Evolutionary conservation across 2,797 vertebrate species (phyloP).

Genomic region (Danio aesculapii): DNA sequence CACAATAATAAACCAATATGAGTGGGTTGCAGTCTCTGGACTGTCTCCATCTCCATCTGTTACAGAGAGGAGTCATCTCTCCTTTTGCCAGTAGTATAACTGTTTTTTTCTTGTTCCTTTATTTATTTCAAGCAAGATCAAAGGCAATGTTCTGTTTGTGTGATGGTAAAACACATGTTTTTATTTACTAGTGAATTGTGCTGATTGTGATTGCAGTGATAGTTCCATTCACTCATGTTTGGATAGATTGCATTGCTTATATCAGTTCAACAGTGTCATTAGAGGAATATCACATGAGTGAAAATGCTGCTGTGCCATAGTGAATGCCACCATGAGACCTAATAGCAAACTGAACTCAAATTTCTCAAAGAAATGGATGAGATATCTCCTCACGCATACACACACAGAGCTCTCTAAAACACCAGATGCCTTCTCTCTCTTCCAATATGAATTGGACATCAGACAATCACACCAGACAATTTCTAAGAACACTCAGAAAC

Average conservation of each 20-base stretch:
- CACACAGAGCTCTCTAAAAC: not conserved
- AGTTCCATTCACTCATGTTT: conserved; percentile 12
- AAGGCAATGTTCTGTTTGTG: not conserved
- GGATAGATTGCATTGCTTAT: not conserved
- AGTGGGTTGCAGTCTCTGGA: not conserved
- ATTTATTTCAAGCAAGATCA: not conserved
- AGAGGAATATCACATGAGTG: not conserved
- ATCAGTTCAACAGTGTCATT: not conserved
- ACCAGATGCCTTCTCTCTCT: not conserved
- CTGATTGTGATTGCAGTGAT: not conserved
- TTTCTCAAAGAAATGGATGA: not conserved
- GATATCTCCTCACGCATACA: not conserved
- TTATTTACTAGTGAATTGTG: not conserved
- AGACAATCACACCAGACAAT: conserved; percentile 3
- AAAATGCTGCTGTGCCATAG: not conserved
- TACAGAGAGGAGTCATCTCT: not conserved
- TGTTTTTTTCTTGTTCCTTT: not conserved
- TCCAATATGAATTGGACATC: conserved; percentile 1
- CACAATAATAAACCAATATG: not conserved
- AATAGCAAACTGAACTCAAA: not conserved
- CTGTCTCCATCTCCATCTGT: conserved; percentile 17
- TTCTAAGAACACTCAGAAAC: conserved; percentile 13
- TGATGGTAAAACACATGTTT: conserved; percentile 1
- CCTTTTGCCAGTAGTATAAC: conserved; percentile 12
- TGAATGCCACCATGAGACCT: no score